Evolutionary conservation across 2,888 invertebrate genomes (phyloP).

Genomic region (Drosophila mulleri): DNA sequence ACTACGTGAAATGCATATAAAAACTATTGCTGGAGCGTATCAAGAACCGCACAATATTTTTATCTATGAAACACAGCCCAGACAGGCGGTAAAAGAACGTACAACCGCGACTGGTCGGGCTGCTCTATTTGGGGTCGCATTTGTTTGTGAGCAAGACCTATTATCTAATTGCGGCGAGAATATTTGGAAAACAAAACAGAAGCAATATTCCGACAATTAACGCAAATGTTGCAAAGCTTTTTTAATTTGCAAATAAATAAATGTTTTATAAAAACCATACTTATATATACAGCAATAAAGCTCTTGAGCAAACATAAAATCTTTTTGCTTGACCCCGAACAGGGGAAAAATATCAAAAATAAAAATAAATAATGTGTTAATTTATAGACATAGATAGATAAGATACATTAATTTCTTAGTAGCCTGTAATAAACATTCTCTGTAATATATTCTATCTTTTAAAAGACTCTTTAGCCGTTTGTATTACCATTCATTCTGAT

Average conservation of each 20-base stretch:
- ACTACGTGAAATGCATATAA: constrained; percentile 75
- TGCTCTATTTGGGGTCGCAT: constrained; percentile 30
- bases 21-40: constrained; percentile 68
- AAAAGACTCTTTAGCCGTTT: no score
- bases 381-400: no score
- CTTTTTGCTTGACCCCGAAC: no score
- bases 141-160: constrained; percentile 31
- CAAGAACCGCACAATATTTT: constrained; percentile 54
- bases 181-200: constrained; percentile 13
- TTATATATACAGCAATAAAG: no score
- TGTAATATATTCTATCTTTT: no score
- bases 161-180: constrained; percentile 63
- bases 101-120: constrained; percentile 36
- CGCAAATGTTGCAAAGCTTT: constrained; percentile 28
- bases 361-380: no score
- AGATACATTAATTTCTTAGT: no score
- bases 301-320: no score
- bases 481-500: no score
- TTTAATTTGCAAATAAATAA: background rate
- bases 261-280: background rate
- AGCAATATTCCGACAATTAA: constrained; percentile 22
- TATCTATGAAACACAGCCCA: constrained; percentile 65
- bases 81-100: constrained; percentile 23
- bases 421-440: no score
- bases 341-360: no score